phyloP scores from a whole-genome alignment of 1,140 invertebrate genomes.

The Caenorhabditis inopinata region DNA sequence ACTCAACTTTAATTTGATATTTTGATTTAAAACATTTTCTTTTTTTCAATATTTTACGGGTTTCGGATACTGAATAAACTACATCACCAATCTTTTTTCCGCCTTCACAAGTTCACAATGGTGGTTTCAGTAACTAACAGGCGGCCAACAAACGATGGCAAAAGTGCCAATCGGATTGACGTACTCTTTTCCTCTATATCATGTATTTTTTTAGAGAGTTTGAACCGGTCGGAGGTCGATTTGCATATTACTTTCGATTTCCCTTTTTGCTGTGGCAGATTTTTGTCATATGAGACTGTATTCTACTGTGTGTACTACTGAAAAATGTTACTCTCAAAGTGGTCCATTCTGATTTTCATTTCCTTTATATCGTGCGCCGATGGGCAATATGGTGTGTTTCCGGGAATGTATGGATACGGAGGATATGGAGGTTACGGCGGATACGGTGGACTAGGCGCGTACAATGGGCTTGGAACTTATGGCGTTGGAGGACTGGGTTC shows the following conservation, averaged over 20 bases:
- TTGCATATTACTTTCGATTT: neutral
- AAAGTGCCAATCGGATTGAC: neutral
- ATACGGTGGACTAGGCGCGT: neutral
- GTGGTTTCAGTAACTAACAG: neutral
- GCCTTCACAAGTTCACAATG: no score
- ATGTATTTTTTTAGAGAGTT: neutral
- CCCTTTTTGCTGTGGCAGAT: neutral
- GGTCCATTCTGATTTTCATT: neutral
- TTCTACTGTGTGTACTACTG: no score
- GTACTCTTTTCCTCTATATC: neutral
- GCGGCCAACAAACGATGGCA: neutral
- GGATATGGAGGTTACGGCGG: neutral
- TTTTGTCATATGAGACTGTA: neutral
- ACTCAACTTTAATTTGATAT: neutral
- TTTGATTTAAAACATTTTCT: no score
- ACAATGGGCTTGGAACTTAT: neutral
- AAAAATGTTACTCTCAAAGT: neutral
- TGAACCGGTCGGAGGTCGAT: conserved; percentile 25
- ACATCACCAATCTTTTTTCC: no score
- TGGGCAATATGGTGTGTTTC: neutral
- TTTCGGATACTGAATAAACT: no score
- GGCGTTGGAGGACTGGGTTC: neutral
- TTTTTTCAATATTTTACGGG: no score
- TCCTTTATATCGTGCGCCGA: neutral
- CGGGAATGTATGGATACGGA: neutral